Conservation (phyloP, 1,140 invertebrate genomes). For the Doryteuthis pealeii region DNA sequence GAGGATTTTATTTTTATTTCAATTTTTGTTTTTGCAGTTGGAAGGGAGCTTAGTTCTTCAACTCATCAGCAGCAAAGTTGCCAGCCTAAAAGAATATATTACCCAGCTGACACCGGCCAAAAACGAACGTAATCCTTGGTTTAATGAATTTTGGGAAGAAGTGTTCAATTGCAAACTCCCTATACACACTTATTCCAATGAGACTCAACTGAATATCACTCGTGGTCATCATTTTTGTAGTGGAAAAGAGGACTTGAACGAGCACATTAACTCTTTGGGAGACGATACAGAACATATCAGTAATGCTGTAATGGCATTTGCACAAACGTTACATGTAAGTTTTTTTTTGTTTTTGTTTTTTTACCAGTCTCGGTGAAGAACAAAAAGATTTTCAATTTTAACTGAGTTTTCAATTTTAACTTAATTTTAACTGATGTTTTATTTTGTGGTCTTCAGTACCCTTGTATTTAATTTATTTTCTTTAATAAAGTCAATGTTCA, state of each 20-base stretch:
- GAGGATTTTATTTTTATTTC: too few relatives aligned
- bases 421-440: too few relatives aligned
- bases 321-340: constrained; percentile 10
- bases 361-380: not conserved
- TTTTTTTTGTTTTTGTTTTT: not conserved
- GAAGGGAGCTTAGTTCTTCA: not conserved
- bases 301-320: constrained; percentile 9
- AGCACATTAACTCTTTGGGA: not conserved
- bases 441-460: too few relatives aligned
- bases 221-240: not conserved
- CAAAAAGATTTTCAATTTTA: too few relatives aligned
- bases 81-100: constrained; percentile 56
- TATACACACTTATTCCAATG: constrained; percentile 29
- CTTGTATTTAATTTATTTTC: too few relatives aligned
- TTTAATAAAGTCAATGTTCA: too few relatives aligned
- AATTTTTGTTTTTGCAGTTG: not conserved
- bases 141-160: constrained; percentile 77
- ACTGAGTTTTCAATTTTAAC: too few relatives aligned
- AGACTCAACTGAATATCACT: not conserved
- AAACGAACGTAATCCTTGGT: constrained; percentile 67
- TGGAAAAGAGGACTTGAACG: not conserved
- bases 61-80: not conserved
- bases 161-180: constrained; percentile 70
- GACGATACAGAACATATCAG: not conserved
- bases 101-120: constrained; percentile 40